Conservation (phyloP, 2,888 invertebrate genomes). For the Endotricha flammealis region DNA sequence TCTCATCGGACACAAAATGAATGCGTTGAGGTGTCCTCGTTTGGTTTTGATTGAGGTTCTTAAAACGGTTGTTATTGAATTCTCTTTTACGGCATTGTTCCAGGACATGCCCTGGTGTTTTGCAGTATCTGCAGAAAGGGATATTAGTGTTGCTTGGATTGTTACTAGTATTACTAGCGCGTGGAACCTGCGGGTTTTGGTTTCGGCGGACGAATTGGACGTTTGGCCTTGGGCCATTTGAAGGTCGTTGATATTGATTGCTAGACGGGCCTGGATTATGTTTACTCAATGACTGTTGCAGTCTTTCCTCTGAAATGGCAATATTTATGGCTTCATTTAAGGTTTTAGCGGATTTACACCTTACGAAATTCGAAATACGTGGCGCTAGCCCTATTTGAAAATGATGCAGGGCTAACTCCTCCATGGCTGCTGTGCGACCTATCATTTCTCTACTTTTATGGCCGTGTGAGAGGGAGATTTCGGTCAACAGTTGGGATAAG, state of each 20-base stretch:
- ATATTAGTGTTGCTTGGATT: too few relatives aligned
- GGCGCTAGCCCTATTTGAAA: conserved; percentile 11
- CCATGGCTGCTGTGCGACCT: conserved; percentile 20
- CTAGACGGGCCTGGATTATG: too few relatives aligned
- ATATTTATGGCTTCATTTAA: conserved; percentile 10
- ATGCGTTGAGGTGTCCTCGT: background rate
- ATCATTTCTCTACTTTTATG: conserved; percentile 10
- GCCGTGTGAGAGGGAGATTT: background rate
- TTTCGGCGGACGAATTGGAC: too few relatives aligned
- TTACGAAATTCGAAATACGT: conserved; percentile 6
- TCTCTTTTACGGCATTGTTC: conserved; percentile 15
- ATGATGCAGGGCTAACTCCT: conserved; percentile 19
- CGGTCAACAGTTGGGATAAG: conserved; percentile 13
- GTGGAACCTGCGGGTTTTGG: too few relatives aligned
- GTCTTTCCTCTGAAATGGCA: conserved; percentile 6
- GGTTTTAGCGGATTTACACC: conserved; percentile 8
- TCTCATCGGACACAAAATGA: background rate
- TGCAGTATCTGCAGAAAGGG: conserved; percentile 12
- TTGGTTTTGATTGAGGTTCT: background rate
- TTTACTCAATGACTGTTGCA: too few relatives aligned
- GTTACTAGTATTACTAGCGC: too few relatives aligned
- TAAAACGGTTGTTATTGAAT: conserved; percentile 13
- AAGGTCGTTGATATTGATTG: too few relatives aligned
- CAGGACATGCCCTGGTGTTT: conserved; percentile 13
- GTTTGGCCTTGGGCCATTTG: too few relatives aligned